phyloP scores from a whole-genome alignment of 2,113 vertebrate species.

The Urocynchramus pylzowi region DNA sequence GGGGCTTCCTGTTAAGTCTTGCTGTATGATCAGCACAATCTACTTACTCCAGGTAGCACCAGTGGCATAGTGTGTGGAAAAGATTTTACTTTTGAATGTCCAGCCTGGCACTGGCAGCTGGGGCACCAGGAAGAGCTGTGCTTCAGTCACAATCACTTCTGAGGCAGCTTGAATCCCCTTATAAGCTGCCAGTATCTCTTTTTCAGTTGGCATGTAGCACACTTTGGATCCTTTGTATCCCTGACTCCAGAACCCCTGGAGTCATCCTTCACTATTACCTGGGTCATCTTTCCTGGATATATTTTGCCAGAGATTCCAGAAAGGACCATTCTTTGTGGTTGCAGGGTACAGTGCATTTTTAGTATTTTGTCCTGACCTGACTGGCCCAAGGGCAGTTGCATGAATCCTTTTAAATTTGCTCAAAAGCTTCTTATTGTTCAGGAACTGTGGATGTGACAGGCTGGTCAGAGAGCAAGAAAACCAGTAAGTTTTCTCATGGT shows the following conservation, averaged over 20 bases:
- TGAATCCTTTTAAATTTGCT: neutral
- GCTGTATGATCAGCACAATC: neutral
- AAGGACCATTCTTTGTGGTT: neutral
- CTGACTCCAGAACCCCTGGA: neutral
- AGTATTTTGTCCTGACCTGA: neutral
- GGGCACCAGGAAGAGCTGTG: neutral
- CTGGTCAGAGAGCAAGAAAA: no score
- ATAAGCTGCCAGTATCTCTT: neutral
- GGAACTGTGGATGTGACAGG: no score
- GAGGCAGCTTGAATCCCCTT: neutral
- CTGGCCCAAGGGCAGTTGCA: neutral
- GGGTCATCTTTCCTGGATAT: neutral
- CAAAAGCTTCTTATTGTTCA: neutral
- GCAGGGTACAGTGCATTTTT: neutral
- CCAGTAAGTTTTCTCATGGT: no score
- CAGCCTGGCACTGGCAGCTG: rapidly evolving
- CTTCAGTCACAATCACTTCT: neutral
- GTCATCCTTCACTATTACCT: neutral
- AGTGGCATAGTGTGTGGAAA: neutral
- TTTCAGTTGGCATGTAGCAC: neutral
- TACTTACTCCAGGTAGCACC: neutral
- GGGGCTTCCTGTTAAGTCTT: neutral
- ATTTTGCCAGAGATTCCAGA: neutral
- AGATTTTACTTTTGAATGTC: neutral
- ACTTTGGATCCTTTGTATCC: neutral